Evolutionary conservation across 2,113 vertebrate genomes (phyloP).

Genomic region (Trochalopteron elliotii): DNA sequence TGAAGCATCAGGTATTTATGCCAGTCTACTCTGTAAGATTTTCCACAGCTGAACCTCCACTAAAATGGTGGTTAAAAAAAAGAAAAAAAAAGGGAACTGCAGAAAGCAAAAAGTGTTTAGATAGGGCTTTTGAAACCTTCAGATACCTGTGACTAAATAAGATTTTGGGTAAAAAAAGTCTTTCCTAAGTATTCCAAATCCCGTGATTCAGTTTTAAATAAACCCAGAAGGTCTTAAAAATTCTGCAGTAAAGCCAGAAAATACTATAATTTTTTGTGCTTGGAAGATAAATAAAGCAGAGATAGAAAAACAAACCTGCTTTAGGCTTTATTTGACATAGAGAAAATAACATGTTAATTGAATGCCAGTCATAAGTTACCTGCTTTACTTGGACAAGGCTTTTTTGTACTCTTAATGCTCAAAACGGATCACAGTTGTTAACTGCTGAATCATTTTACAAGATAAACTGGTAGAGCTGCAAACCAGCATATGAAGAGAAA

Average conservation of each 20-base stretch:
- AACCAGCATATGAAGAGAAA: neutral
- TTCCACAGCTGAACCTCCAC: neutral
- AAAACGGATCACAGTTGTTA: neutral
- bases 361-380: neutral
- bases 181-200: neutral
- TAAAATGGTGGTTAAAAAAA: neutral
- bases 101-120: neutral
- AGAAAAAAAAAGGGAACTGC: neutral
- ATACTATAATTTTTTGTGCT: neutral
- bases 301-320: neutral
- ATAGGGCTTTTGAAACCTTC: neutral
- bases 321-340: neutral
- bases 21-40: neutral
- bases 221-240: neutral
- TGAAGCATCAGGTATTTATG: neutral
- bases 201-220: neutral
- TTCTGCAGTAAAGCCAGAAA: neutral
- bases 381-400: neutral
- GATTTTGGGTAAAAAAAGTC: neutral
- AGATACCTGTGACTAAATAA: neutral
- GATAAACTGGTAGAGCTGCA: neutral
- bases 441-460: neutral
- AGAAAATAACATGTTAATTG: slow-evolving; percentile 14
- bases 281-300: slow-evolving; percentile 14
- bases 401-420: neutral